Conservation (phyloP, 2,888 invertebrate species). For the Aplocera efformata region DNA sequence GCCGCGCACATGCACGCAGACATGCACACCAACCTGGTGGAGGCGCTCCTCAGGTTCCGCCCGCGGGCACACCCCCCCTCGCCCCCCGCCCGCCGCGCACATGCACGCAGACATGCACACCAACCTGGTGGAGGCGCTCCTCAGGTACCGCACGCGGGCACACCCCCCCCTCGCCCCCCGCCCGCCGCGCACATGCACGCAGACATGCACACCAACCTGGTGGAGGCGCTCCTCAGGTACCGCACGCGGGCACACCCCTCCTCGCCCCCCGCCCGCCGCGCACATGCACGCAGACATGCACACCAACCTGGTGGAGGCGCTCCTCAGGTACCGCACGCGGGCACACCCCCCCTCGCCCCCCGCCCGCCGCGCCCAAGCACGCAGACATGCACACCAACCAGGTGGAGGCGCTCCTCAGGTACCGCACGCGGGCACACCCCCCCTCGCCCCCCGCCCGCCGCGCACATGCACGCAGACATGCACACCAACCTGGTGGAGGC, state of each 20-base stretch:
- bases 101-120: too few species aligned
- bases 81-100: too few species aligned
- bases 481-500: constrained; percentile 97
- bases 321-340: constrained; percentile 89
- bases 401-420: constrained; percentile 96
- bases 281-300: constrained; percentile 86
- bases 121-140: too few species aligned
- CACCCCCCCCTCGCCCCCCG: too few species aligned
- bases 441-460: constrained; percentile 83
- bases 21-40: too few species aligned
- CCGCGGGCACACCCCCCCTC: too few species aligned
- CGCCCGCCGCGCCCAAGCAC: constrained; percentile 94
- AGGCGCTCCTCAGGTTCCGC: too few species aligned
- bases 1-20: too few species aligned
- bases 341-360: constrained; percentile 86
- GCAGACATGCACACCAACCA: constrained; percentile 95
- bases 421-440: neutral
- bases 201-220: constrained; percentile 70
- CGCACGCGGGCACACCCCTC: constrained; percentile 60
- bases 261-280: constrained; percentile 88
- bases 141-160: constrained; percentile 70
- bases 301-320: constrained; percentile 96
- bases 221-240: constrained; percentile 72
- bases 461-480: constrained; percentile 94
- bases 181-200: too few species aligned